Percentiles rank a stretch among this genome's conserved stretches.
phyloP scores from a whole-genome alignment of 64 coral and sea anemone genomes.

The Actinia tenebrosa region DNA sequence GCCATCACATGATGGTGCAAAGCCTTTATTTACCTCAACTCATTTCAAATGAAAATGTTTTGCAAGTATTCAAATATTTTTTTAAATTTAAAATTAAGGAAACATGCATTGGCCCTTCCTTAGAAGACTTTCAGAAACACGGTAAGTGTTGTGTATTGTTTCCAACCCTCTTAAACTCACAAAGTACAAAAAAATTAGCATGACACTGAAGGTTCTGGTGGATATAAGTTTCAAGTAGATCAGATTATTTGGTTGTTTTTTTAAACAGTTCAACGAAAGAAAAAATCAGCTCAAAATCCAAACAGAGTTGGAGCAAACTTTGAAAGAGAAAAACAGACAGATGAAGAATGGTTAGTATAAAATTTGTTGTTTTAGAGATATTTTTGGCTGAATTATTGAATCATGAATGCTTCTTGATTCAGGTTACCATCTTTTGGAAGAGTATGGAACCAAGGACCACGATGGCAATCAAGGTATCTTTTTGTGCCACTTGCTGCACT shows the following conservation, averaged over 20 bases:
- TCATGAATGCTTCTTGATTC: background rate
- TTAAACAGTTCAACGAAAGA: conserved; percentile 58
- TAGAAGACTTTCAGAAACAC: conserved; percentile 81
- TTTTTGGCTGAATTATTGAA: background rate
- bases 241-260: background rate
- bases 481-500: too few species aligned
- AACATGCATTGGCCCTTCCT: conserved; percentile 75
- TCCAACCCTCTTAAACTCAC: background rate
- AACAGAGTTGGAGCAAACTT: conserved; percentile 95
- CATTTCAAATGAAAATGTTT: background rate
- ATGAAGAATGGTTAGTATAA: conserved; percentile 77
- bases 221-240: background rate
- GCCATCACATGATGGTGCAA: too few species aligned
- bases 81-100: background rate
- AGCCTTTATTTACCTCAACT: too few species aligned
- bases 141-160: conserved; percentile 30
- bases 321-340: conserved; percentile 61
- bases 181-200: background rate
- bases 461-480: conserved; percentile 88
- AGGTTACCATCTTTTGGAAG: conserved; percentile 88
- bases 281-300: conserved; percentile 74
- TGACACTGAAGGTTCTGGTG: background rate
- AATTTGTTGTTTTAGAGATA: background rate
- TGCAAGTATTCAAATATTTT: background rate
- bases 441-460: conserved; percentile 84